phyloP scores from a whole-genome alignment of 2,888 invertebrate species.

The Scaptomyza reducta region DNA sequence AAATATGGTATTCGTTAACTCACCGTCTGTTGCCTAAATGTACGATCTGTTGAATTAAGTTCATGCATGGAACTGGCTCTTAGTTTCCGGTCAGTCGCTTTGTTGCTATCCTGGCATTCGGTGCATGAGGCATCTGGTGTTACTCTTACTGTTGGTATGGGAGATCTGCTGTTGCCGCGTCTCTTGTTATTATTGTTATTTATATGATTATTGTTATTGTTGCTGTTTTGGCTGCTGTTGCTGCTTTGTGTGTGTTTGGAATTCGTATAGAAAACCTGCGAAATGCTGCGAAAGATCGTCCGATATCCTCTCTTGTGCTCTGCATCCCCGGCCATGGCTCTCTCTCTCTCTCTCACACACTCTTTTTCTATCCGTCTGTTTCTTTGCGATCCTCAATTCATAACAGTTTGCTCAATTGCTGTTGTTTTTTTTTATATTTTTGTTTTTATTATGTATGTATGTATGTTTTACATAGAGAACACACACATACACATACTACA shows the following conservation, averaged over 20 bases:
- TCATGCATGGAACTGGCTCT: constrained; percentile 54
- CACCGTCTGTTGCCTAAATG: constrained; percentile 29
- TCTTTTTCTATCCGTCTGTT: neutral
- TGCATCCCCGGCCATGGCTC: constrained; percentile 61
- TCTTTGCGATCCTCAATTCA: constrained; percentile 35
- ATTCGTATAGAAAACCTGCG: constrained; percentile 76
- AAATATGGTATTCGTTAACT: constrained; percentile 8
- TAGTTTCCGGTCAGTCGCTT: constrained; percentile 14
- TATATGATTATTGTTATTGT: constrained; percentile 30
- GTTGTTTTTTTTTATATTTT: neutral
- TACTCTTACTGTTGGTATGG: neutral
- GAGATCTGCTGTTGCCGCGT: constrained; percentile 1
- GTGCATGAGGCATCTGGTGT: constrained; percentile 13
- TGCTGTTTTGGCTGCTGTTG: constrained; percentile 23
- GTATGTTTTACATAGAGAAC: neutral
- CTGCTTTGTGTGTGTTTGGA: constrained; percentile 25
- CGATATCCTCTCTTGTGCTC: constrained; percentile 70
- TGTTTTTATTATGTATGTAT: constrained; percentile 5
- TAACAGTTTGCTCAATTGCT: constrained; percentile 21
- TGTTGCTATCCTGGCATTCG: constrained; percentile 31
- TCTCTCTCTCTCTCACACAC: constrained; percentile 3
- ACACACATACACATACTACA: constrained; percentile 1
- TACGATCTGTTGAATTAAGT: constrained; percentile 19
- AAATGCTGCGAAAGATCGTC: constrained; percentile 80
- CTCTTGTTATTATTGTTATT: constrained; percentile 16